Evolutionary conservation across 2,113 vertebrate species (phyloP).

Genomic region (Saguinus imperator): DNA sequence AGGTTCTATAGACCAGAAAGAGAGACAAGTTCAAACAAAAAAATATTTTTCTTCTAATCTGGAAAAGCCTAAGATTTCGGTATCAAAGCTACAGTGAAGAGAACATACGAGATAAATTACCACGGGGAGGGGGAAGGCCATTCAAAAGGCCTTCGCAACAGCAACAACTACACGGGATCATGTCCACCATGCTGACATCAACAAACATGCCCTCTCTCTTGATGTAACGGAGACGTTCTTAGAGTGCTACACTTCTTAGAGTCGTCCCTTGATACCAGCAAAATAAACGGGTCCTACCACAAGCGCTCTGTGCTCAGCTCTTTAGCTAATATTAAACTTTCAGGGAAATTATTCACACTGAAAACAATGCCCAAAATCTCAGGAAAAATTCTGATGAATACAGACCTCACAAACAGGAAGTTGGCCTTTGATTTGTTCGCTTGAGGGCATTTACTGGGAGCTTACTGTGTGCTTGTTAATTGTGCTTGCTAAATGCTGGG

Average conservation of each 20-base stretch:
- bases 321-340: constrained; percentile 23
- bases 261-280: background rate
- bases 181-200: background rate
- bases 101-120: background rate
- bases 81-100: constrained; percentile 26
- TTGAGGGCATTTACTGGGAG: background rate
- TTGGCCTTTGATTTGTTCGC: background rate
- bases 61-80: constrained; percentile 3
- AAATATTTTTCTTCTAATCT: background rate
- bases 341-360: background rate
- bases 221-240: background rate
- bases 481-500: background rate
- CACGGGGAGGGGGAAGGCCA: background rate
- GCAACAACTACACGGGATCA: background rate
- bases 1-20: constrained; percentile 28
- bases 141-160: background rate
- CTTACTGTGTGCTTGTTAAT: background rate
- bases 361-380: background rate
- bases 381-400: background rate
- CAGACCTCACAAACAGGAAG: constrained; percentile 15
- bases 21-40: constrained; percentile 46
- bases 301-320: background rate
- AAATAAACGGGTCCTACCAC: background rate
- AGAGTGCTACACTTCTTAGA: background rate
- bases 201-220: background rate